phyloP scores from a whole-genome alignment of 2,888 invertebrate genomes.

The Operophtera brumata region DNA sequence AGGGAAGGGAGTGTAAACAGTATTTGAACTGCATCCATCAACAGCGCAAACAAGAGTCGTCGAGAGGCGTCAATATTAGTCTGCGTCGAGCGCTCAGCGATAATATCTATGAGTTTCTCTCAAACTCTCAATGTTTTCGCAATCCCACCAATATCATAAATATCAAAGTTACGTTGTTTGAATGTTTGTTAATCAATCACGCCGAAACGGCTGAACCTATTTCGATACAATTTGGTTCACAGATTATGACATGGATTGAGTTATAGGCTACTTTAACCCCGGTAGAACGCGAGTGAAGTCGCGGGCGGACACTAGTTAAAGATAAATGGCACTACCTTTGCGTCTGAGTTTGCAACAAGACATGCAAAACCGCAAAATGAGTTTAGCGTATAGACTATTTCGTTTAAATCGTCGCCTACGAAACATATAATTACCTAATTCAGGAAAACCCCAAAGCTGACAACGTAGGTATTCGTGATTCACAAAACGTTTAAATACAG shows the following conservation, averaged over 20 bases:
- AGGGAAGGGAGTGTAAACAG: constrained; percentile 60
- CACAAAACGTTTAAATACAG: constrained; percentile 6
- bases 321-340: constrained; percentile 2
- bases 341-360: not conserved
- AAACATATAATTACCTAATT: constrained; percentile 1
- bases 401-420: constrained; percentile 9
- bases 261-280: no score
- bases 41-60: constrained; percentile 60
- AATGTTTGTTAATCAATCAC: no score
- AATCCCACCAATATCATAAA: no score
- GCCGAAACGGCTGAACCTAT: no score
- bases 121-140: constrained; percentile 3
- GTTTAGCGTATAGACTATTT: not conserved
- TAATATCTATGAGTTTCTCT: constrained; percentile 10
- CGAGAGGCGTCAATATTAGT: constrained; percentile 32
- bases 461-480: constrained; percentile 14
- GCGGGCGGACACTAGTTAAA: no score
- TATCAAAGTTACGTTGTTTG: no score
- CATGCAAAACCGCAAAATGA: constrained; percentile 5
- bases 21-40: constrained; percentile 62
- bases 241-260: no score
- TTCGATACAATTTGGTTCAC: no score
- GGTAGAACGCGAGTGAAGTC: no score
- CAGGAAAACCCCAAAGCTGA: constrained; percentile 11
- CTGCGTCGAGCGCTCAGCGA: constrained; percentile 29